These are phyloP conservation scores for Glossophaga mutica DNA, from an alignment of 2,797 vertebrate species.

Conservation along the genomic window DNA sequence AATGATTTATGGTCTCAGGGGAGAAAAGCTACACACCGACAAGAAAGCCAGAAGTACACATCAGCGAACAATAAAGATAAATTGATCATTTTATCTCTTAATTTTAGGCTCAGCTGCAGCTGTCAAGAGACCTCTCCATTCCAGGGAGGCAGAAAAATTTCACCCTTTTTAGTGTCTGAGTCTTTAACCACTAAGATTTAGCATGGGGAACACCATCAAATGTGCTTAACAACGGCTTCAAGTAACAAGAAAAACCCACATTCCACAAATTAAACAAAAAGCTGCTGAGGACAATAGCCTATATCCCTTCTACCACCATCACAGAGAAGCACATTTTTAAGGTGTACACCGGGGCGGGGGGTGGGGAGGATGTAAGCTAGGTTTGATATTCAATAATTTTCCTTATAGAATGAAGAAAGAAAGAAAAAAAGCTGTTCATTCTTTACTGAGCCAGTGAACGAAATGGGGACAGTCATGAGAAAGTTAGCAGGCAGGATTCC, in stretches of 20 bases:
- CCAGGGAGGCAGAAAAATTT: neutral
- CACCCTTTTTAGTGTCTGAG: neutral
- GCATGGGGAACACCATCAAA: neutral
- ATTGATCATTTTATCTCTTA: neutral
- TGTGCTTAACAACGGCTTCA: neutral
- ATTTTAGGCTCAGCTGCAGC: neutral
- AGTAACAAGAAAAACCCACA: neutral
- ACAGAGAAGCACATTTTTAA: neutral
- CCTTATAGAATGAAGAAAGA: neutral
- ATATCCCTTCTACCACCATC: neutral
- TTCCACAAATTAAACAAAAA: neutral
- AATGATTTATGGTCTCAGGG: neutral
- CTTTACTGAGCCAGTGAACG: neutral
- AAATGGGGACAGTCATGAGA: neutral
- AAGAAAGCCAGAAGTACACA: neutral
- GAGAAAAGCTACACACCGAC: neutral
- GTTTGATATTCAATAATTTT: conserved; percentile 15
- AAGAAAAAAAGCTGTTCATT: neutral
- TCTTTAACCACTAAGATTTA: neutral
- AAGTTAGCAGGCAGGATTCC: neutral
- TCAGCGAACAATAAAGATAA: neutral
- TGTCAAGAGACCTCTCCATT: neutral
- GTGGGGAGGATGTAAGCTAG: neutral
- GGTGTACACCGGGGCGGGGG: neutral
- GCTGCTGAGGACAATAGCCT: neutral